Percentiles rank a stretch among this genome's conserved stretches.
Evolutionary conservation across 2,113 vertebrate genomes (phyloP).

Genomic region (Cephalopholis sonnerati): DNA sequence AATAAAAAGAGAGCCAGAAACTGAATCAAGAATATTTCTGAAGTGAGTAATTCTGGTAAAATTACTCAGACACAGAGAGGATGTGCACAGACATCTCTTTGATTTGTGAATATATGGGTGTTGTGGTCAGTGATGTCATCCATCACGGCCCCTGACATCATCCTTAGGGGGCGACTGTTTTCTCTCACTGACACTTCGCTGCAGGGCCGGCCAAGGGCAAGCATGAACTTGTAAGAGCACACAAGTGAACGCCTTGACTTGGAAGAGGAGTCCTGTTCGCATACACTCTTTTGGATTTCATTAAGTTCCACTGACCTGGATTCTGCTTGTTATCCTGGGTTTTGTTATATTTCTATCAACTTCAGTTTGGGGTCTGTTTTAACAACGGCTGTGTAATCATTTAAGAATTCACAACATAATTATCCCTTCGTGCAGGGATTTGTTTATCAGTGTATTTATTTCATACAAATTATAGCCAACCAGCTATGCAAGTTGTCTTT

Average conservation of each 20-base stretch:
- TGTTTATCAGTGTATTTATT: conserved; percentile 18
- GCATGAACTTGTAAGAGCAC: conserved; percentile 48
- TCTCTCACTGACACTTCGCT: conserved; percentile 64
- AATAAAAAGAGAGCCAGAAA: not conserved
- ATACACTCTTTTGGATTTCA: conserved; percentile 24
- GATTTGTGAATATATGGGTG: conserved; percentile 53
- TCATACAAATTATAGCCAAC: conserved; percentile 3
- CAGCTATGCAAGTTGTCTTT: not conserved
- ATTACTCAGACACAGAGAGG: conserved; percentile 18
- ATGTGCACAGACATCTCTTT: conserved; percentile 37
- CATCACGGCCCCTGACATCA: conserved; percentile 67
- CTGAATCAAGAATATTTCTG: no score
- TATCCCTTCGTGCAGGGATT: conserved; percentile 30
- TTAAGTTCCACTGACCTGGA: conserved; percentile 51
- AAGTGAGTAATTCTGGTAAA: no score
- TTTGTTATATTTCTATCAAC: not conserved
- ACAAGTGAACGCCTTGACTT: conserved; percentile 26
- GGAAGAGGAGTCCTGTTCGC: conserved; percentile 32
- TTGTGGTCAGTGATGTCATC: conserved; percentile 74
- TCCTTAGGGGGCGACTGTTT: conserved; percentile 66
- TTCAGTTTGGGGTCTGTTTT: conserved; percentile 17
- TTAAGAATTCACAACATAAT: conserved; percentile 13
- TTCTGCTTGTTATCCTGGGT: not conserved
- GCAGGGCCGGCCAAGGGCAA: conserved; percentile 40
- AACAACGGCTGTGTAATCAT: conserved; percentile 4